Conservation (phyloP, 2,888 invertebrate species). For the Incurvaria masculella region DNA sequence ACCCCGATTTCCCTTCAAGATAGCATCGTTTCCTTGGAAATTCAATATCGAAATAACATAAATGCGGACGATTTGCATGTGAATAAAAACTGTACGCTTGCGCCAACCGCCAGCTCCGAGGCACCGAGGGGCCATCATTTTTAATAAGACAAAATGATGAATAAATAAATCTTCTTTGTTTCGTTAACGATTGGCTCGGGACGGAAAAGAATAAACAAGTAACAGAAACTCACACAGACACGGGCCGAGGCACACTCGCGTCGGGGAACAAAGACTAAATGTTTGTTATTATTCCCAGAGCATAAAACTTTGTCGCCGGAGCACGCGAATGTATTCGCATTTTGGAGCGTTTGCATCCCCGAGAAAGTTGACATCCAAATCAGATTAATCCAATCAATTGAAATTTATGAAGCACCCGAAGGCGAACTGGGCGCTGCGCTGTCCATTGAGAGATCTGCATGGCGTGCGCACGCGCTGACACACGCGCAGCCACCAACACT, state of each 20-base stretch:
- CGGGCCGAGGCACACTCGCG: neutral
- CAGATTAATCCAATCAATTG: conserved; percentile 58
- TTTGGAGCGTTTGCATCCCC: conserved; percentile 44
- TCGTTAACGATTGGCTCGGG: conserved; percentile 34
- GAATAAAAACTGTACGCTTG: neutral
- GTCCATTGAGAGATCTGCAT: conserved; percentile 28
- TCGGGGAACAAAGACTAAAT: conserved; percentile 16
- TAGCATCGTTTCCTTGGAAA: conserved; percentile 6
- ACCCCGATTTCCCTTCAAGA: neutral
- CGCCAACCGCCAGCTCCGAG: neutral
- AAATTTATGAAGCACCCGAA: conserved; percentile 55
- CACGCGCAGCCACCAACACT: conserved; percentile 37
- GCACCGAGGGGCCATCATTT: conserved; percentile 27
- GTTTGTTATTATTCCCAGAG: conserved; percentile 38
- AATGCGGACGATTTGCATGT: neutral
- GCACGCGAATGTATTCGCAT: conserved; percentile 42
- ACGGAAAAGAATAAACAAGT: conserved; percentile 19
- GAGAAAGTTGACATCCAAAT: conserved; percentile 55
- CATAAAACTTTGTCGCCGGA: conserved; percentile 28
- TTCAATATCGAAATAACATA: conserved; percentile 2
- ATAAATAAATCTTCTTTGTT: conserved; percentile 36
- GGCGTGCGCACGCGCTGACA: conserved; percentile 18
- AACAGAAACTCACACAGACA: neutral
- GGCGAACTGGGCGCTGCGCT: conserved; percentile 31
- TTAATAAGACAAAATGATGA: conserved; percentile 38